Evolutionary conservation across 1,140 invertebrate species (phyloP).

Genomic region (Adelges cooleyi): DNA sequence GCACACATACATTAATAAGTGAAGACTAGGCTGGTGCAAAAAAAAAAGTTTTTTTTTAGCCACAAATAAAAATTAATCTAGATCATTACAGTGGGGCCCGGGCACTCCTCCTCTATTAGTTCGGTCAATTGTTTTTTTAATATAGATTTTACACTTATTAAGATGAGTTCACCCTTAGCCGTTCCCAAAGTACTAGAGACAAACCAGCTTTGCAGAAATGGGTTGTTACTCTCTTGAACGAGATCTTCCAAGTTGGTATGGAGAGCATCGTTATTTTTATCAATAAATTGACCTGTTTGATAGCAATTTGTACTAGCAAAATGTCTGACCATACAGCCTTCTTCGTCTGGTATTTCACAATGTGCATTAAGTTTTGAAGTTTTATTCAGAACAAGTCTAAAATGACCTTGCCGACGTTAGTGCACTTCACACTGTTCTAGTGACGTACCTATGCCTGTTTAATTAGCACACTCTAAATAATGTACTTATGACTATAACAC

Average conservation of each 20-base stretch:
- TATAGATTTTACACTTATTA: conserved; percentile 91
- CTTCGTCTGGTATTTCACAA: conserved; percentile 83
- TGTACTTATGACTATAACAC: too few relatives aligned
- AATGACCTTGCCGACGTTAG: conserved; percentile 63
- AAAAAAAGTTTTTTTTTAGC: too few relatives aligned
- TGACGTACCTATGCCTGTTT: too few relatives aligned
- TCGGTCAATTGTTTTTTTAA: conserved; percentile 81
- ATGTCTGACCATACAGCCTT: conserved; percentile 91
- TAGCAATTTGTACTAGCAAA: conserved; percentile 98
- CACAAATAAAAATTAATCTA: too few relatives aligned
- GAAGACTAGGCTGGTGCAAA: too few relatives aligned
- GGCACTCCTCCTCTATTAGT: conserved; percentile 81
- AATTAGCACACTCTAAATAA: too few relatives aligned
- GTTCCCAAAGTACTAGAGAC: conserved; percentile 43
- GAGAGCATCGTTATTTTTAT: conserved; percentile 96
- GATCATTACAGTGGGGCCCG: too few relatives aligned
- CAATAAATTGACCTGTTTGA: conserved; percentile 88
- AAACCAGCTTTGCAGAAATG: conserved; percentile 69
- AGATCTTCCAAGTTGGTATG: conserved; percentile 87
- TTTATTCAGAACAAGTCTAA: conserved; percentile 75
- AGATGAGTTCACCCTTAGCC: conserved; percentile 71
- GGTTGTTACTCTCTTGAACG: conserved; percentile 75
- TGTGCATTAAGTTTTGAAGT: conserved; percentile 85
- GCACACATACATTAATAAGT: too few relatives aligned
- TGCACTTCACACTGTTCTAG: too few relatives aligned